Base-by-base conservation (phyloP, 2,113 vertebrate species). In the Cyprinodon brontotheroides region DNA sequence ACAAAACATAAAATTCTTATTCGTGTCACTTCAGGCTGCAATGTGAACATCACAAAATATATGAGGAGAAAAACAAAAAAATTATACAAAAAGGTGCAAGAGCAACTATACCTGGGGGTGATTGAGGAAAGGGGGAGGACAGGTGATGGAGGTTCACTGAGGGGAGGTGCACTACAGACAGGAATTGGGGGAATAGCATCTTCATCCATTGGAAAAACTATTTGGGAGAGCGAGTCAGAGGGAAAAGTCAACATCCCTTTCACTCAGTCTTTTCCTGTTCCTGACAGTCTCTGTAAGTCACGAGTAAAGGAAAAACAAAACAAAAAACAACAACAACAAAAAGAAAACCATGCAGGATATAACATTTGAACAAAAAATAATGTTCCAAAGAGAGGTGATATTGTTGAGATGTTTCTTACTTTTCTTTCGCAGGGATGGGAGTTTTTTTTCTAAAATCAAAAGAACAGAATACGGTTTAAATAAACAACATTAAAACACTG, bases 31-130 rank as follows among this genome's bases (percentile, higher is more conserved):
- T 29, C 29, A 29, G 29, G 29, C 29, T 29, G 29, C 29, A 1
- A 1, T 29, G 29, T 29, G 29, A 29, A 29, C 41, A 3, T 41
- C 2, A 45, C 48, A 20, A 5, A 53, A 43, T 29, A n/a, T n/a
- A 2, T 6, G 61, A 45, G 68, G 67, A 72, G 50, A 45, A 70
- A 78, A 13, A 65, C 36, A 39, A 74, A 82, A 39, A 74, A 82
- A 77, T n/a, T 5, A 83, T 77, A 82, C 1, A 37, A 83, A 77
- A 79, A 67, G 67, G 74, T 85, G 87, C 64, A 11, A 20, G 85
- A 74, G 80, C 22, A 84, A 90, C 80, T 85, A 89, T 94, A 94
- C 94, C 94, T 92, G 87, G 87, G 85, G 86, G 89, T 86, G 91
- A 84, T 41, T 77, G 89, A 85, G 80, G 90, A 72, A 78, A 81